Base-by-base conservation (phyloP, 2,888 invertebrate genomes). In the Dolichopus griseipennis region DNA sequence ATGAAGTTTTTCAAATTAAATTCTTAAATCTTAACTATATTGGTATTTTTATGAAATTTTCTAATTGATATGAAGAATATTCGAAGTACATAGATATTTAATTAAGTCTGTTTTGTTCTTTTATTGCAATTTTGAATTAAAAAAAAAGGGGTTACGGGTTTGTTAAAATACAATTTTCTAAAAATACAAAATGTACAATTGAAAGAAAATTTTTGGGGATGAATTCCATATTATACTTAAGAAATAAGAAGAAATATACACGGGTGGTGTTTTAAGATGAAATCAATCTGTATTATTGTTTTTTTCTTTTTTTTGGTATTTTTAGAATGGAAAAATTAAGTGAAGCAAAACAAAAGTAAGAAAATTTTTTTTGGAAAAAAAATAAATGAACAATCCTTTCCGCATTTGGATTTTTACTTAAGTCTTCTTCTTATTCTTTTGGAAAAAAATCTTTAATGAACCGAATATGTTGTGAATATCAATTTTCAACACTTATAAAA, bases 81-180 rank as follows among this genome's bases (percentile, higher is more conserved):
- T 5, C 6, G 37, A 52, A 52, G n/a, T n/a, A n/a, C n/a, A n/a
- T n/a, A 15, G 52, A 52, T 27, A n/a, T 52, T 52, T 52, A 52
- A 52, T 52, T 52, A 52, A 52, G 52, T 52, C 52, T n/a, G 41
- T 52, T 52, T 52, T 52, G 52, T 18, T 52, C 52, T 52, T 52
- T 52, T 52, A 52, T 52, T 52, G 15, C 52, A 18, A 18, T 52
- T 7, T 18, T 2, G 15, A 52, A 18, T 15, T 2, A 37, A 37
- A 27, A 27, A 27, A 27, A 52, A 52, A 52, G 52, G 52, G 52
- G 37, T 37, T 37, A 7, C 34, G 8, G 8, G 8, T 37, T 10
- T 10, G 37, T n/a, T n/a, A 37, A 37, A 7, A 8, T 7, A 37
- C 3, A n/a, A 52, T 18, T 18, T 52, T 18, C 6, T n/a, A 18